Base-by-base conservation (phyloP, 2,113 vertebrate species). In the Malurus melanocephalus region DNA sequence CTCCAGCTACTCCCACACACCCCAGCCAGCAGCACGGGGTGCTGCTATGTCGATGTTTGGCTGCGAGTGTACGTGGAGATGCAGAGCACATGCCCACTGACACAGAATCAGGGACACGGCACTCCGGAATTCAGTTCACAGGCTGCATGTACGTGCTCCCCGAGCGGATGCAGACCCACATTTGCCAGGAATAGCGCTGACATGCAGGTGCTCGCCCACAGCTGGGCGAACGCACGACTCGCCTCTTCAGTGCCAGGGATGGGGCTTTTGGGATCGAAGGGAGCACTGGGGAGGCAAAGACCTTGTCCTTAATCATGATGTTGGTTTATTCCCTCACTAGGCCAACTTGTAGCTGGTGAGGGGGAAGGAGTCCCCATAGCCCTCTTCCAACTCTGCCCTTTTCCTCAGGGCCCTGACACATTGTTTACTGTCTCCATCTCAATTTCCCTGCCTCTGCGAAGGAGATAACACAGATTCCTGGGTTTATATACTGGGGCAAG, bases 101-200 rank as follows among this genome's bases (percentile, higher is more conserved):
- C 90, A 71, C 33, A 46, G 81, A 64, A 74, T 21, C 90, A 79
- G 88, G 88, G 80, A 69, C 78, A 48, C 62, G 7, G 51, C 7
- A 48, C 76, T 81, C 66, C 13, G 26, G 87, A 81, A 90, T 86
- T 55, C 94, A 81, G 78, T 76, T 90, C 90, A 91, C 83, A 21
- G 62, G 51, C 88, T 72, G 69, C 49, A 12, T 86, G 42, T 45
- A 7, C 3, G 10, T 30, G 80, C 78, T 95, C 80, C 86, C 80
- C 22, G 9, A 61, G 83, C 8, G 40, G 74, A 90, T 80, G 67
- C 77, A 94, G 90, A 94, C 92, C 80, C 88, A 88, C 56, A 80
- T 92, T 91, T 42, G 80, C 84, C 67, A 88, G 90, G 64, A 94
- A 92, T 79, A 93, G 78, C 75, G 7, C 81, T 80, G 46, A 12